phyloP scores from a whole-genome alignment of 2,888 invertebrate genomes.

The Andrena bicolor region DNA sequence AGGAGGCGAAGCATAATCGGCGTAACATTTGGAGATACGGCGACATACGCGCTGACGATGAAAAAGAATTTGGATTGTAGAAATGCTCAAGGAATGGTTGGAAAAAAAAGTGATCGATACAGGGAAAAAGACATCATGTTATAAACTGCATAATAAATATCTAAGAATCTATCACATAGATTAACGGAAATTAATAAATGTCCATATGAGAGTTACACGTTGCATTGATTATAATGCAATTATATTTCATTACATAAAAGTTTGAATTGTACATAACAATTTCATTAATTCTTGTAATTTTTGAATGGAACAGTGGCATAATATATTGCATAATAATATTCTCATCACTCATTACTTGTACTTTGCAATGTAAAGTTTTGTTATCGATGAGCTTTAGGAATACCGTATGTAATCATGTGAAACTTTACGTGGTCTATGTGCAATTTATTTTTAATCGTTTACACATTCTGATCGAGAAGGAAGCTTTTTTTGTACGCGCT shows the following conservation, averaged over 20 bases:
- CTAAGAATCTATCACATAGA: constrained; percentile 73
- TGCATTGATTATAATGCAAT: constrained; percentile 67
- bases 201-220: constrained; percentile 70
- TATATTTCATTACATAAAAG: constrained; percentile 67
- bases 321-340: constrained; percentile 56
- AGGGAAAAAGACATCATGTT: constrained; percentile 74
- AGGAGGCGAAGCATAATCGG: constrained; percentile 94
- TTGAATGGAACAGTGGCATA: constrained; percentile 55
- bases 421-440: constrained; percentile 58
- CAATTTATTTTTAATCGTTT: constrained; percentile 63
- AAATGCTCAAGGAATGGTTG: constrained; percentile 60
- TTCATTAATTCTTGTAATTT: constrained; percentile 69
- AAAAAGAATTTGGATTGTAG: constrained; percentile 87
- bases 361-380: constrained; percentile 51
- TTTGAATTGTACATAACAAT: constrained; percentile 72
- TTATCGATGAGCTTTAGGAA: constrained; percentile 49
- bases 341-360: constrained; percentile 61
- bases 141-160: constrained; percentile 73
- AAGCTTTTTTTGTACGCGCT: constrained; percentile 47
- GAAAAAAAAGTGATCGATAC: constrained; percentile 62
- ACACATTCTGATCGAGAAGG: constrained; percentile 37
- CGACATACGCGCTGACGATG: constrained; percentile 98
- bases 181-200: constrained; percentile 72
- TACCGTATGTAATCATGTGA: constrained; percentile 14
- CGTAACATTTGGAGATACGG: constrained; percentile 98